Evolutionary conservation across 2,888 invertebrate species (phyloP), one percentile per base, ranked within the genome.

Genomic region (Temnothorax unifasciatus): DNA sequence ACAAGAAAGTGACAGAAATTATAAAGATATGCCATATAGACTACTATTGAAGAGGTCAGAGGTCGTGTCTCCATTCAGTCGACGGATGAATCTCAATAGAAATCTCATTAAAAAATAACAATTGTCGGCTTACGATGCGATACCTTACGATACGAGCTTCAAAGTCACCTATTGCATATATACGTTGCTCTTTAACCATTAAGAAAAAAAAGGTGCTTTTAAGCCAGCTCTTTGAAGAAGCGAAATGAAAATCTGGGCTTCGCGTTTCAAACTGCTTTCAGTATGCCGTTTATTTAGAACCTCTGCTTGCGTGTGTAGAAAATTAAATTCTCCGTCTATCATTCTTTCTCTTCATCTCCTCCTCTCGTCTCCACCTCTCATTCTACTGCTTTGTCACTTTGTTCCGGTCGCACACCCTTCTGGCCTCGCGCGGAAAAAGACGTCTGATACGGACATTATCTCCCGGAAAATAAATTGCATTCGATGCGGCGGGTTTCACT

Each of bases 361-460:
- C 52, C 73, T 82, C 76, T 69, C 74, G 73, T 21, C 34, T 61
- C 76, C 52, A 38, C 44, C 50, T 50, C 29, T 52, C 61, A 41
- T 79, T 21, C 18, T 52, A 29, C 41, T 52, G 79, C 76, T 82
- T 82, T 76, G 76, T 82, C 76, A 82, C 59, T 82, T 50, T 76
- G 79, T 73, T 47, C 59, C 34, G 52, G 29, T 38, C 64, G 41
- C 71, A 50, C 8, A 34, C 25, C 34, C 68, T 79, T 25, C 44
- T 63, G n/a, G 29, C 52, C 50, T 63, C 61, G 29, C 34, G 41
- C 41, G 69, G 52, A 85, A 83, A 68, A 64, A 85, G 85, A 85
- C 69, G 85, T 85, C 85, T 83, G 76, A 83, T 83, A 82, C 71
- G 64, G 81, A 84, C 84, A 84, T 82, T 84, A 84, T 84, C 82